A percentile compares a stretch with the other conserved stretches of the same genome.
Evolutionary conservation across 1,140 invertebrate genomes (phyloP).

Genomic region (Probaryconus sp.): DNA sequence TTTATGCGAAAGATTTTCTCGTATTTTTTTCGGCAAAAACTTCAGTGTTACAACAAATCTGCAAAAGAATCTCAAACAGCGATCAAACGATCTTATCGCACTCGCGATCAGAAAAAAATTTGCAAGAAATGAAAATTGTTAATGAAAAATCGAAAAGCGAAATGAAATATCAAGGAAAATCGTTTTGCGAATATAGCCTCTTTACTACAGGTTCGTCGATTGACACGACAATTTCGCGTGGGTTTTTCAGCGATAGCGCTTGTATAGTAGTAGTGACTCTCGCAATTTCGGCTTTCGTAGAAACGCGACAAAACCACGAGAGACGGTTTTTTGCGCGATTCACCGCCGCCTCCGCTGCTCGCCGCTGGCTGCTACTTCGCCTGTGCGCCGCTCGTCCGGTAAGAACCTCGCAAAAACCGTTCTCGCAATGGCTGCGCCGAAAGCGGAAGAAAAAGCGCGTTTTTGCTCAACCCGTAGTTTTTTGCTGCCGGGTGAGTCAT

Average conservation of each 20-base stretch:
- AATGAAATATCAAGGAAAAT: constrained; percentile 10
- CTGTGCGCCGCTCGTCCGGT: constrained; percentile 58
- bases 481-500: constrained; percentile 64
- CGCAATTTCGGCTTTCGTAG: constrained; percentile 62
- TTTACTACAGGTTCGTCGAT: constrained; percentile 22
- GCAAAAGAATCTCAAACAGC: too few species aligned
- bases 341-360: constrained; percentile 56
- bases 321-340: constrained; percentile 55
- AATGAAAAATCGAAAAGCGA: neutral
- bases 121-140: too few species aligned
- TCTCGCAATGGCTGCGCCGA: constrained; percentile 66
- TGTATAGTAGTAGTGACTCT: constrained; percentile 52
- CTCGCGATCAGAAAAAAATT: too few species aligned
- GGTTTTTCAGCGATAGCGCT: constrained; percentile 39
- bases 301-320: constrained; percentile 63
- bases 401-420: constrained; percentile 59
- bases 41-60: too few species aligned
- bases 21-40: too few species aligned
- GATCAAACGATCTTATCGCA: too few species aligned
- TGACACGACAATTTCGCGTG: constrained; percentile 50
- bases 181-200: too few species aligned
- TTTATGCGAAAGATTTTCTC: too few species aligned
- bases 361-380: constrained; percentile 55
- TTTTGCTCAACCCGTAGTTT: constrained; percentile 68
- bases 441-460: constrained; percentile 69